Evolutionary conservation across 2,113 vertebrate species (phyloP).

Genomic region (Myrmecobius fasciatus): DNA sequence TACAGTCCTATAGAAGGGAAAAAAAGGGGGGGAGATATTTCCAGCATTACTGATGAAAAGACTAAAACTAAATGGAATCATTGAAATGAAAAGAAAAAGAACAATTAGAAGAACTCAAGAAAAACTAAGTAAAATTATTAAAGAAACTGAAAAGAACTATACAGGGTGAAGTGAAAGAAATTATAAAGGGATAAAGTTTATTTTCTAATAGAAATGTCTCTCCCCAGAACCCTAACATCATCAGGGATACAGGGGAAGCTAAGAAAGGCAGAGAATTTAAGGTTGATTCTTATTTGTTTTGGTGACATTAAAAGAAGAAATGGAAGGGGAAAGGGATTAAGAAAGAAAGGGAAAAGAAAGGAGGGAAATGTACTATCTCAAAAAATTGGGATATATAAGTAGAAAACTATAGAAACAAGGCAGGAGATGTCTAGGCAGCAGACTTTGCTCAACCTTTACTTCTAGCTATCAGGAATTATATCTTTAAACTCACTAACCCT

Average conservation of each 20-base stretch:
- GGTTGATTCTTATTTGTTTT: background rate
- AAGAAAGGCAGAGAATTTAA: background rate
- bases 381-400: background rate
- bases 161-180: background rate
- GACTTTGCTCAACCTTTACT: background rate
- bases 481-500: background rate
- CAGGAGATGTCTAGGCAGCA: background rate
- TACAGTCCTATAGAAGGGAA: background rate
- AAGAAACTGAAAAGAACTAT: background rate
- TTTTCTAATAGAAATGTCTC: background rate
- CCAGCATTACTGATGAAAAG: background rate
- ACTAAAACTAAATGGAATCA: background rate
- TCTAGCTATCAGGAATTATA: too few relatives aligned
- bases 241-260: background rate
- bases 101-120: too few relatives aligned
- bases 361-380: background rate
- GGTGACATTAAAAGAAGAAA: background rate
- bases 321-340: background rate
- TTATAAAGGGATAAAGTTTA: background rate
- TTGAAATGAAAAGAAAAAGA: too few relatives aligned
- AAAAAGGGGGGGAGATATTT: background rate
- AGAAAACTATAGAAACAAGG: background rate
- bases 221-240: background rate
- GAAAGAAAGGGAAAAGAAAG: too few relatives aligned
- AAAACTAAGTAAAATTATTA: background rate